Conservation (phyloP, 1,140 invertebrate species). For the Laupala kohalensis region DNA sequence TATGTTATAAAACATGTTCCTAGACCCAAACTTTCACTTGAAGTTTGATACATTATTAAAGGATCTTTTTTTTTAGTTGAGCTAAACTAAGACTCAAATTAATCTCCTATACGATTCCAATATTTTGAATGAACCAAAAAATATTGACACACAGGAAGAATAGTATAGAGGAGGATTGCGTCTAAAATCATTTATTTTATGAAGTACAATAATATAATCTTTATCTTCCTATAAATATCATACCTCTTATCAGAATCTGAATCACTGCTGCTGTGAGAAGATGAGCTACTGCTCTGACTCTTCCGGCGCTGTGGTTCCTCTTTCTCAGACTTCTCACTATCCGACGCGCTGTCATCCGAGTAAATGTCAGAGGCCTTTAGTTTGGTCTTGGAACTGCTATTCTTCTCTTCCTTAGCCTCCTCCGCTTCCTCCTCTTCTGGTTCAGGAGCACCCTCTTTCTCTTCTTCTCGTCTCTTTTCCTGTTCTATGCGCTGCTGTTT, state of each 20-base stretch:
- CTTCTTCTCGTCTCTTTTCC: conserved; percentile 36
- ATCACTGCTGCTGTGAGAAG: conserved; percentile 25
- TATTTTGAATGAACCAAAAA: too few species aligned
- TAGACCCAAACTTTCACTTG: too few species aligned
- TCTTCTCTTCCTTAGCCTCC: conserved; percentile 27
- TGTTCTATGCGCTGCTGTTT: conserved; percentile 38
- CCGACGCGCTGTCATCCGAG: conserved; percentile 84
- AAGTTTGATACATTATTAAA: too few species aligned
- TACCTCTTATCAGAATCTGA: conserved; percentile 41
- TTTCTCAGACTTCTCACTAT: conserved; percentile 33
- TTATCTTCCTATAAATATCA: too few species aligned
- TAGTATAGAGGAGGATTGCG: too few species aligned
- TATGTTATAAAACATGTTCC: too few species aligned
- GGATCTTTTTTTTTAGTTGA: too few species aligned
- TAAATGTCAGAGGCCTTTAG: conserved; percentile 90
- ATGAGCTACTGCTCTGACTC: conserved; percentile 20
- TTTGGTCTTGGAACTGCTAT: conserved; percentile 38
- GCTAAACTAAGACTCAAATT: too few species aligned
- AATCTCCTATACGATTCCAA: too few species aligned
- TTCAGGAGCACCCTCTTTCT: conserved; percentile 28
- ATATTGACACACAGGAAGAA: too few species aligned
- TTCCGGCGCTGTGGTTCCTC: conserved; percentile 10
- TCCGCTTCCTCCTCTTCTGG: conserved; percentile 39
- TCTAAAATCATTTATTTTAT: too few species aligned
- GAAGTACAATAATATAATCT: too few species aligned